These are phyloP conservation scores for Phallusia fumigata DNA, from an alignment of 23 tunicate species.

Conservation along the genomic window DNA sequence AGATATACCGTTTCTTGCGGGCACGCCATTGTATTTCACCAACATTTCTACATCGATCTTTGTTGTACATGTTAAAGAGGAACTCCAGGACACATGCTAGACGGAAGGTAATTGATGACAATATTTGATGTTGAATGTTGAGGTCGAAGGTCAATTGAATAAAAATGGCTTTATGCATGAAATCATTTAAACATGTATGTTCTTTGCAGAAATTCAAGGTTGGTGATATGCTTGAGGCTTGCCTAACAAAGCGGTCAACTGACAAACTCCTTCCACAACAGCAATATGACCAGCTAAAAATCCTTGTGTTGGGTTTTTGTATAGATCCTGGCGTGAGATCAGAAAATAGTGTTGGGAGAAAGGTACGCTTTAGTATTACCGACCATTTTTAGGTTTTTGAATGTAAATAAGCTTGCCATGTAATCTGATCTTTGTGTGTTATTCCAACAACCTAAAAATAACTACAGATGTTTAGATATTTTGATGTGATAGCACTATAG, in stretches of 20 bases:
- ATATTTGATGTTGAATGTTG: no score
- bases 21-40: constrained; percentile 80
- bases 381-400: no score
- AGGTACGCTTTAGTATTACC: constrained; percentile 10
- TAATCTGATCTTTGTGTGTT: no score
- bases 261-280: background rate
- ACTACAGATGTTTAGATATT: no score
- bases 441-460: no score
- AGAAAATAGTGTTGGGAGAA: constrained; percentile 34
- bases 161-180: no score
- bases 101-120: constrained; percentile 33
- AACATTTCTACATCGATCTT: constrained; percentile 61
- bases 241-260: background rate
- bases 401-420: no score
- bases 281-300: constrained; percentile 48
- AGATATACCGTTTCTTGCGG: constrained; percentile 83
- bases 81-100: constrained; percentile 76
- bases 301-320: constrained; percentile 45
- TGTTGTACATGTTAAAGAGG: constrained; percentile 68
- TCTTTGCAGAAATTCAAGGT: constrained; percentile 31
- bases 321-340: constrained; percentile 59
- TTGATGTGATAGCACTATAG: no score
- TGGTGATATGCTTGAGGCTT: constrained; percentile 29
- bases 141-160: no score
- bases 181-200: background rate